Conservation (phyloP, 2,113 vertebrate genomes). For the Charina bottae region DNA sequence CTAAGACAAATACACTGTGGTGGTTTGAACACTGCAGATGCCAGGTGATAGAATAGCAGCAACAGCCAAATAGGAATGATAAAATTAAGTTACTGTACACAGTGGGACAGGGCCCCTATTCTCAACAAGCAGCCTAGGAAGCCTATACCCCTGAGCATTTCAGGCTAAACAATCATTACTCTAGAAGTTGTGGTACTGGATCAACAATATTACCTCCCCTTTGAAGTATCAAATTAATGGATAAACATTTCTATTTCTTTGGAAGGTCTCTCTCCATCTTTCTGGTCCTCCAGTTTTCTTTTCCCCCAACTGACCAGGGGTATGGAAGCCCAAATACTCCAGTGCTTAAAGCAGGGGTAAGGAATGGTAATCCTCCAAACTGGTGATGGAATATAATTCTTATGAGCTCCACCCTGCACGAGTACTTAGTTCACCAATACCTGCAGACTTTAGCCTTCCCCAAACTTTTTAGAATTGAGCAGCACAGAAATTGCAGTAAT, state of each 20-base stretch:
- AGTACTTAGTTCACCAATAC: background rate
- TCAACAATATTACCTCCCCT: background rate
- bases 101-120: background rate
- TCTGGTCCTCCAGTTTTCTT: background rate
- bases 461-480: background rate
- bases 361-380: background rate
- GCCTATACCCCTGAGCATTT: background rate
- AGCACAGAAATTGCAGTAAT: background rate
- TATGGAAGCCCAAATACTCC: too few relatives aligned
- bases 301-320: too few relatives aligned
- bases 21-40: background rate
- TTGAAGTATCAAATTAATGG: background rate
- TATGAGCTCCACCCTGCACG: background rate
- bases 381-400: background rate
- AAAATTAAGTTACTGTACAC: slow-evolving; percentile 10
- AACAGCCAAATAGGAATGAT: slow-evolving; percentile 4
- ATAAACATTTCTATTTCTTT: background rate
- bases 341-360: background rate
- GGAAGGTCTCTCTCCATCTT: background rate
- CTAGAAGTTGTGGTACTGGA: background rate
- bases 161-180: background rate
- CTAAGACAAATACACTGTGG: background rate
- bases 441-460: background rate
- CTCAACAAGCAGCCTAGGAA: background rate
- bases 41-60: background rate